phyloP scores from a whole-genome alignment of 2,113 vertebrate species.

The Podocnemis expansa region DNA sequence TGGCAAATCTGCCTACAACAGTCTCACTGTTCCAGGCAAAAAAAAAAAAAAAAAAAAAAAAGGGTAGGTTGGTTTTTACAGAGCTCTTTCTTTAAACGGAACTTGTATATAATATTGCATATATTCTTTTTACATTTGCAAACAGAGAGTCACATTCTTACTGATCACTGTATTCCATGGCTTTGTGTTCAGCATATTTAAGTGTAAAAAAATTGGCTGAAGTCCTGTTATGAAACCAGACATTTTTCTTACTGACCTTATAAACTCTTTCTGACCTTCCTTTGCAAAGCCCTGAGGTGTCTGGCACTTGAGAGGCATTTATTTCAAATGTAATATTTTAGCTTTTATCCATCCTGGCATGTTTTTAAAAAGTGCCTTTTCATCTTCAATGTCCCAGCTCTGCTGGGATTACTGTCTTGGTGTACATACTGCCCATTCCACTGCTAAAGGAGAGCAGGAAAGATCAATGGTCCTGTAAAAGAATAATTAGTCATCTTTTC shows the following conservation, averaged over 20 bases:
- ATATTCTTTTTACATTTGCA: background rate
- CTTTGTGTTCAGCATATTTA: background rate
- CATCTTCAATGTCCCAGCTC: background rate
- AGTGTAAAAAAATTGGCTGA: background rate
- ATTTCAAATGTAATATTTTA: constrained; percentile 3
- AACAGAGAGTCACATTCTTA: background rate
- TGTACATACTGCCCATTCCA: background rate
- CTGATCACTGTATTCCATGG: background rate
- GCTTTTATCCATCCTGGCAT: background rate
- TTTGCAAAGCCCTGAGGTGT: background rate
- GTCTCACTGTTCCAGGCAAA: background rate
- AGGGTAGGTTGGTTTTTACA: background rate
- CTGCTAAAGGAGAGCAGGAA: constrained; percentile 34
- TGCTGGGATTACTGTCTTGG: background rate
- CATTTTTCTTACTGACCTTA: background rate
- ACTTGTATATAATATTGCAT: background rate
- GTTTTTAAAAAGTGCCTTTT: background rate
- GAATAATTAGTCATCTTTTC: constrained; percentile 72
- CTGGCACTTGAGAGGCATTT: background rate
- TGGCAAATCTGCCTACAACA: background rate
- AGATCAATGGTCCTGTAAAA: constrained; percentile 56
- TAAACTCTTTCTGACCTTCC: background rate
- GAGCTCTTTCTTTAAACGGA: background rate
- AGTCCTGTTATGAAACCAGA: background rate
- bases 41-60: background rate